A percentile compares a stretch with the other conserved stretches of the same genome.
Conservation (phyloP, 2,797 vertebrate species). For the Fringilla coelebs region DNA sequence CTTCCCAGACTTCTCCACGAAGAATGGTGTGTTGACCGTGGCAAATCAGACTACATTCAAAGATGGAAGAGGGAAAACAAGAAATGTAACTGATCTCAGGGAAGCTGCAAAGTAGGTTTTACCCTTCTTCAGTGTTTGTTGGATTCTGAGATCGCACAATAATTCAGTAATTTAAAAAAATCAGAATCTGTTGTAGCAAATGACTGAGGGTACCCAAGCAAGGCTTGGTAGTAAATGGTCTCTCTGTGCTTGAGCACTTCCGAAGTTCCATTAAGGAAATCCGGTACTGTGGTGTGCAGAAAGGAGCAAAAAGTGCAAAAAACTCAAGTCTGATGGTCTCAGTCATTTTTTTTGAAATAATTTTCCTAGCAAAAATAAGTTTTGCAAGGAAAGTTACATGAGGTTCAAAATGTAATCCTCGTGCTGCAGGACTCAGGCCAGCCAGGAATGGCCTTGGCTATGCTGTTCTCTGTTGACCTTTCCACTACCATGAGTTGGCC, state of each 20-base stretch:
- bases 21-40: slow-evolving; percentile 86
- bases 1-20: slow-evolving; percentile 91
- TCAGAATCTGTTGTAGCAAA: background rate
- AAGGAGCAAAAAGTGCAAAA: background rate
- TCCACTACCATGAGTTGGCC: background rate
- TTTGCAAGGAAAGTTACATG: background rate
- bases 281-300: background rate
- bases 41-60: slow-evolving; percentile 86
- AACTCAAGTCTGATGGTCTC: background rate
- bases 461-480: background rate
- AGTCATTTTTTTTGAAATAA: background rate
- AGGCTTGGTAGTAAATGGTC: background rate
- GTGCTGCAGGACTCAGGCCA: background rate
- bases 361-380: background rate
- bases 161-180: background rate
- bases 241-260: background rate
- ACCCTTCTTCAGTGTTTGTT: background rate
- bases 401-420: background rate
- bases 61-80: slow-evolving; percentile 83
- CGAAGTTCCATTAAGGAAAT: background rate
- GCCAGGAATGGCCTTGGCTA: background rate
- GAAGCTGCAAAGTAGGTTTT: slow-evolving; percentile 88
- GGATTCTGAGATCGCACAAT: background rate
- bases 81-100: slow-evolving; percentile 85
- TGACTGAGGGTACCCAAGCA: background rate